A percentile compares a stretch with the other conserved stretches of the same genome.
Evolutionary conservation across 2,113 vertebrate species (phyloP).

Genomic region (Philantomba maxwellii): DNA sequence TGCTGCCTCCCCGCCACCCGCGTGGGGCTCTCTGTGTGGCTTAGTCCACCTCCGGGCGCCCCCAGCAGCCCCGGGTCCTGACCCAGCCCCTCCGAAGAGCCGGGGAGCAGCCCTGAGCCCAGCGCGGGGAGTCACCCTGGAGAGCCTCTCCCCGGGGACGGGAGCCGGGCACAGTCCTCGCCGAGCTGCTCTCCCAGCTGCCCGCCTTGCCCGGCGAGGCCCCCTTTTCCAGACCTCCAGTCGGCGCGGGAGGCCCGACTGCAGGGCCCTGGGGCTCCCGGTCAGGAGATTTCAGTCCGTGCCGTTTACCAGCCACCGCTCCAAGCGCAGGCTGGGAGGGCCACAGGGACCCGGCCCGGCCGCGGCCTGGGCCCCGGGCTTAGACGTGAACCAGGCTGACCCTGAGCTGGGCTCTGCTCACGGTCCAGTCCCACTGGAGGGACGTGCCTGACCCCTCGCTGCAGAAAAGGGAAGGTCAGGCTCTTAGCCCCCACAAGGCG

Average conservation of each 20-base stretch:
- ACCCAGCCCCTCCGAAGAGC: neutral
- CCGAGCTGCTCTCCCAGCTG: neutral
- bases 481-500: neutral
- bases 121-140: neutral
- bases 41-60: neutral
- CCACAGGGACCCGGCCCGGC: neutral
- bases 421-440: neutral
- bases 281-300: neutral
- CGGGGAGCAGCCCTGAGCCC: neutral
- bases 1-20: neutral
- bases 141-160: neutral
- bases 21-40: accelerated
- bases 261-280: neutral
- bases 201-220: neutral
- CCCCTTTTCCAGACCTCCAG: neutral
- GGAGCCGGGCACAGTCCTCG: neutral
- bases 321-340: neutral
- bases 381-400: neutral
- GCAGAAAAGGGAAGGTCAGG: neutral
- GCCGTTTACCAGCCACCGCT: neutral
- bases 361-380: neutral
- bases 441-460: accelerated
- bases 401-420: neutral
- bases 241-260: neutral
- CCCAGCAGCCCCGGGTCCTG: neutral